Percentiles rank a stretch among this genome's conserved stretches.
These are phyloP conservation scores for Poecile atricapillus DNA, from an alignment of 2,113 vertebrate species.

Conservation along the genomic window DNA sequence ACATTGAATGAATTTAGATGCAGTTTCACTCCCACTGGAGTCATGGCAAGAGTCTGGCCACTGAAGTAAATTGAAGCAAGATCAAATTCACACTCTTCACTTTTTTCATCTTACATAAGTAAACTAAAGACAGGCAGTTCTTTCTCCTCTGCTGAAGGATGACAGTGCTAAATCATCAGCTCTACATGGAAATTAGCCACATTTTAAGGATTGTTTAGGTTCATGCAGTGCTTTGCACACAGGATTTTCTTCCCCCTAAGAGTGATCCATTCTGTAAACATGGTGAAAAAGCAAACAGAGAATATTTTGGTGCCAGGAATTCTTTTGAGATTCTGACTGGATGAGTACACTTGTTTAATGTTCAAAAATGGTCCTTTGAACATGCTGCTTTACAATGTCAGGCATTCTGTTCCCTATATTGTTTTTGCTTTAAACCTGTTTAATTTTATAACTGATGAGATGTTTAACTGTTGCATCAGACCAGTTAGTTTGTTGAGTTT, in stretches of 20 bases:
- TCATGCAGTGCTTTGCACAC: background rate
- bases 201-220: background rate
- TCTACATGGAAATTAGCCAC: background rate
- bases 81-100: background rate
- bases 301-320: background rate
- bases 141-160: background rate
- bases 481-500: background rate
- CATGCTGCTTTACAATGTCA: background rate
- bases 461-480: background rate
- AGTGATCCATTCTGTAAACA: background rate
- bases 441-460: background rate
- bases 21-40: background rate
- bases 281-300: background rate
- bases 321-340: background rate
- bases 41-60: background rate
- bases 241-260: background rate
- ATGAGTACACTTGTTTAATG: background rate
- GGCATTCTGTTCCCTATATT: background rate
- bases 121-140: background rate
- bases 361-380: background rate
- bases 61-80: background rate
- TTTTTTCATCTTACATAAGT: background rate
- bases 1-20: background rate
- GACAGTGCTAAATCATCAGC: background rate
- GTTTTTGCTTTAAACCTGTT: background rate